Percentiles rank a stretch among this genome's conserved stretches.
phyloP scores from a whole-genome alignment of 2,888 invertebrate genomes.

The Andrena hattorfiana region DNA sequence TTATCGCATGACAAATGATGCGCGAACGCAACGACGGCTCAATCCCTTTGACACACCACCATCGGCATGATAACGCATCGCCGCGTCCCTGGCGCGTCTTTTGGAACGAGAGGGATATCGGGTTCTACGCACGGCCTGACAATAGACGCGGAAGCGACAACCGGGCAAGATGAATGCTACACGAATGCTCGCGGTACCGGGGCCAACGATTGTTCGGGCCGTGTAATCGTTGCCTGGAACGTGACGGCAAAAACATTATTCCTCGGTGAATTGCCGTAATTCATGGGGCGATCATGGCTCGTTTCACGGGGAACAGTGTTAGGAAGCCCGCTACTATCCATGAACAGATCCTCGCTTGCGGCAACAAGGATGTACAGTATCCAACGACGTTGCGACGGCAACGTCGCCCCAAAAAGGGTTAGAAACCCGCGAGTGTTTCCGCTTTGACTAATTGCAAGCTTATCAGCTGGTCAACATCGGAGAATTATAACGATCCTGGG shows the following conservation, averaged over 20 bases:
- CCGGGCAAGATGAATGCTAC: constrained; percentile 69
- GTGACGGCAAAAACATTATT: constrained; percentile 74
- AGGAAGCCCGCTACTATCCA: no score
- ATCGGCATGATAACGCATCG: constrained; percentile 41
- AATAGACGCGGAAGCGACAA: constrained; percentile 71
- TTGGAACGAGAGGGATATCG: constrained; percentile 25
- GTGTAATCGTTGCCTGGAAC: constrained; percentile 59
- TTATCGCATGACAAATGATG: constrained; percentile 78
- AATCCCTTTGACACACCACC: constrained; percentile 72
- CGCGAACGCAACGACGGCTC: constrained; percentile 75
- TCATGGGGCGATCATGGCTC: constrained; percentile 60
- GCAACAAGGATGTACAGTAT: no score
- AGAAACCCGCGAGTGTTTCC: no score
- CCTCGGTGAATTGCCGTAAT: constrained; percentile 69
- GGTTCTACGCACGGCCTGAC: constrained; percentile 64
- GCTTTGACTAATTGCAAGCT: no score
- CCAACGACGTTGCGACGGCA: no score
- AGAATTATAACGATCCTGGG: no score
- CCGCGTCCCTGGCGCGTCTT: constrained; percentile 42
- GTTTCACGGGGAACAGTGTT: constrained; percentile 30
- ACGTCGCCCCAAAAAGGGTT: no score
- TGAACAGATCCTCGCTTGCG: no score
- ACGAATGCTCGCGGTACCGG: constrained; percentile 61
- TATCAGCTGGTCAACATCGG: no score
- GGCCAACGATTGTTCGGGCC: constrained; percentile 66